phyloP scores from a whole-genome alignment of 2,797 vertebrate species.

The Crocidura indochinensis region DNA sequence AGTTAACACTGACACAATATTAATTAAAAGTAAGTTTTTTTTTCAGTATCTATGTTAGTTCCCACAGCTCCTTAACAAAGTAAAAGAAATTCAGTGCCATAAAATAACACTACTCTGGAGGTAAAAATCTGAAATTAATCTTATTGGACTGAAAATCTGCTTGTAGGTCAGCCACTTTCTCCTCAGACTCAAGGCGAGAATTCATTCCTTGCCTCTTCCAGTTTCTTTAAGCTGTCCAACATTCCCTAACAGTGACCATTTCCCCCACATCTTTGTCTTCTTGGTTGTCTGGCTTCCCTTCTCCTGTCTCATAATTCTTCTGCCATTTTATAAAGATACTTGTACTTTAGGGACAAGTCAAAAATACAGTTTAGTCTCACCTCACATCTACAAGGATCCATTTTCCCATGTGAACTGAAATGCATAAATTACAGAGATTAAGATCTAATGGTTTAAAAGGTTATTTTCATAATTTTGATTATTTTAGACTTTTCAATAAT shows the following conservation, averaged over 20 bases:
- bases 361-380: neutral
- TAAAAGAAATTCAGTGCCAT: neutral
- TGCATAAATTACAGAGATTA: conserved; percentile 29
- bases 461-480: conserved; percentile 15
- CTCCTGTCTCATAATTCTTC: neutral
- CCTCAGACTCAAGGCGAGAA: neutral
- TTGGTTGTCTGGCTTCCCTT: neutral
- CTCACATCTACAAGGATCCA: neutral
- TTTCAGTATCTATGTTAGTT: neutral
- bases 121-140: neutral
- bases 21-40: neutral
- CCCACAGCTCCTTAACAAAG: conserved; percentile 19
- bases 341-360: neutral
- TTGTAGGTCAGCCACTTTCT: neutral
- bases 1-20: conserved; percentile 2
- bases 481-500: conserved; percentile 24
- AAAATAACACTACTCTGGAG: neutral
- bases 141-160: no score
- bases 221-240: neutral
- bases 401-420: neutral
- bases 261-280: neutral
- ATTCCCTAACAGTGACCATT: neutral
- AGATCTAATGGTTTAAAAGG: neutral
- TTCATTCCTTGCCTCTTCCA: neutral
- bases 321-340: conserved; percentile 23